Percentiles rank a stretch among this genome's conserved stretches.
These are phyloP conservation scores for Galeopterus variegatus DNA, from an alignment of 2,113 vertebrate genomes.

Conservation along the genomic window DNA sequence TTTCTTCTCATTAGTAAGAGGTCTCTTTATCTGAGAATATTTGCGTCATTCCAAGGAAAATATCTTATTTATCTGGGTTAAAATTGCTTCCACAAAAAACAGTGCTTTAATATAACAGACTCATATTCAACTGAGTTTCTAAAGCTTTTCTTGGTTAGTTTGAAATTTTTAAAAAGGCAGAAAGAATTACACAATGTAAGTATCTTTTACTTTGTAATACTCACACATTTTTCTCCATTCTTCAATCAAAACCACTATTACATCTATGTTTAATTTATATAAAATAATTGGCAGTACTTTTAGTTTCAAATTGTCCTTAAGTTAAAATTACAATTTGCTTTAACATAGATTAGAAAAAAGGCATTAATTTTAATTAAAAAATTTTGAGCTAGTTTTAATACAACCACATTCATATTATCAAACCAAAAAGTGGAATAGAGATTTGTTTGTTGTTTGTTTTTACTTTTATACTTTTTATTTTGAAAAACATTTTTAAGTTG, in stretches of 20 bases:
- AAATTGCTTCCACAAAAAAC: neutral
- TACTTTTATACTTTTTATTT: too few species aligned
- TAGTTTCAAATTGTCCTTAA: neutral
- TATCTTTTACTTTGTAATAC: neutral
- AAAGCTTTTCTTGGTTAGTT: neutral
- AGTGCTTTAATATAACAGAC: neutral
- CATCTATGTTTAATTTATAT: neutral
- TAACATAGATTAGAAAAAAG: neutral
- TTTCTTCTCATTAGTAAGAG: neutral
- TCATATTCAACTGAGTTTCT: neutral
- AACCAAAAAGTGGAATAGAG: neutral
- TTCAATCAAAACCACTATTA: neutral
- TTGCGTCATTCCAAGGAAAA: neutral
- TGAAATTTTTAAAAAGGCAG: neutral
- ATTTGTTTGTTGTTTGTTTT: too few species aligned
- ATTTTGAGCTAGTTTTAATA: neutral
- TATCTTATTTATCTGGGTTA: neutral
- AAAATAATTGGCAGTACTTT: neutral
- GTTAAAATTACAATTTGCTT: neutral
- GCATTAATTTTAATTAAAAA: neutral
- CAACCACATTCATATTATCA: neutral
- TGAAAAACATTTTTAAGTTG: too few species aligned
- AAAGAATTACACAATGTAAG: neutral
- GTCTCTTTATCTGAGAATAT: too few species aligned
- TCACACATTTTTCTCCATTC: neutral